Evolutionary conservation across 1,140 invertebrate species (phyloP), one percentile per base, ranked within the genome.

Genomic region (Brachionus koreanus): DNA sequence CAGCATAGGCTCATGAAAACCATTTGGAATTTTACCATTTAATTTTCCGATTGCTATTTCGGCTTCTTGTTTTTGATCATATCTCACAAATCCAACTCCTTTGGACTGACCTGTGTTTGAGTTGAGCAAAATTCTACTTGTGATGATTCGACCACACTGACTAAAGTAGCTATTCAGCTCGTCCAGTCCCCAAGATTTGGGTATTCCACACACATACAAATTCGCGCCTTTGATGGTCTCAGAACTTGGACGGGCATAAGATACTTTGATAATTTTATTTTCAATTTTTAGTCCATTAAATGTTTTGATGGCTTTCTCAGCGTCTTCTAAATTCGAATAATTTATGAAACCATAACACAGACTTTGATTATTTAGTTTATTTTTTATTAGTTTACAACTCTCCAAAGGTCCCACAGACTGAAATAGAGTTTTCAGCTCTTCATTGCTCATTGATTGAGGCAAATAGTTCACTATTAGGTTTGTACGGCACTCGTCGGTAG

Each of bases 381-480:
- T 97, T 83, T 96, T 91, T 85, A 99, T 98, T 82, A 99, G 91
- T 90, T 99, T 99, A 90, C 97, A 99, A 85, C 95, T 97, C 88
- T 99, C 97, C 69, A 99, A 95, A 89, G 98, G 96, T 63, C 97
- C 97, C 87, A 98, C 97, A 86, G 94, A 96, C 23, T 95, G 94
- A 89, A 99, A 99, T 65, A 99, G 91, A 65, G 95, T 96, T 82
- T 95, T 91, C 83, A 98, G 97, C 88, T 99, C 97, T 88, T 99
- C 97, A 89, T 99, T 97, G 29, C 95, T 97, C 98, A 99, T 99
- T 77, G 94, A 97, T 90, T 99, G 97, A 67, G 97, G 97, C 86
- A 99, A 91, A 89, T 99, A 99, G 89, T 99, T 99, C 84, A 99
- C 97, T 88, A 99, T 99, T 83, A 99, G 92, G 90, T 99, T 99